Base-by-base conservation (phyloP, 2,888 invertebrate species). In the Sericinus montela region DNA sequence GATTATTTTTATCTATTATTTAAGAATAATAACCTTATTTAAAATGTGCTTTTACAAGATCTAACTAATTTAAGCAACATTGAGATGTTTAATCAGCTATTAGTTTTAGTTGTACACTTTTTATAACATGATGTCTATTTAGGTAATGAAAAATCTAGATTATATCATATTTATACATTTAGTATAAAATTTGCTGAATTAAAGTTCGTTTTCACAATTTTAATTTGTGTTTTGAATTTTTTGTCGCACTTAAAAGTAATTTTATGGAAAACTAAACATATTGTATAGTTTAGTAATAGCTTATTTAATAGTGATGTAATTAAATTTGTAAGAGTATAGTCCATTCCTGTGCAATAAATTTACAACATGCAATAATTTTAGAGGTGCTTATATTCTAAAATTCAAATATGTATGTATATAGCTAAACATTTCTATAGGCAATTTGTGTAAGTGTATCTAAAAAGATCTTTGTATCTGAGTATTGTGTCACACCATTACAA, bases 91-190 rank as follows among this genome's bases (percentile, higher is more conserved):
- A 86, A 86, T 87, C 88, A 85, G 87, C 87, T 87, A 85, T 72
- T 88, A 88, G 88, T 79, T 81, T 86, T 88, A 88, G 88, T 87
- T 87, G 85, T 87, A 88, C 87, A 87, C 88, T 88, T 88, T 88
- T 88, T 87, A 86, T 87, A 86, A 87, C 85, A 87, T 85, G 84
- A 87, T 86, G 83, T 86, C 86, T 87, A 88, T 86, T 84, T 86
- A 87, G 87, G 84, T 86, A 87, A 85, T 82, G 79, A 84, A 72
- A 87, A 87, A 86, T 86, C 84, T 86, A 86, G 86, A 85, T 80
- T 87, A 86, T 87, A 87, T 84, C 84, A 84, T 87, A 88, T 88
- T 88, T 88, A 88, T 88, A 88, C 87, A 87, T 86, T 87, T 87
- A 88, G 88, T 86, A 87, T 88, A 86, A 88, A 87, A 84, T 84